These are phyloP conservation scores for Xanthostigma xanthostigma DNA, from an alignment of 2,888 invertebrate genomes.

Conservation along the genomic window DNA sequence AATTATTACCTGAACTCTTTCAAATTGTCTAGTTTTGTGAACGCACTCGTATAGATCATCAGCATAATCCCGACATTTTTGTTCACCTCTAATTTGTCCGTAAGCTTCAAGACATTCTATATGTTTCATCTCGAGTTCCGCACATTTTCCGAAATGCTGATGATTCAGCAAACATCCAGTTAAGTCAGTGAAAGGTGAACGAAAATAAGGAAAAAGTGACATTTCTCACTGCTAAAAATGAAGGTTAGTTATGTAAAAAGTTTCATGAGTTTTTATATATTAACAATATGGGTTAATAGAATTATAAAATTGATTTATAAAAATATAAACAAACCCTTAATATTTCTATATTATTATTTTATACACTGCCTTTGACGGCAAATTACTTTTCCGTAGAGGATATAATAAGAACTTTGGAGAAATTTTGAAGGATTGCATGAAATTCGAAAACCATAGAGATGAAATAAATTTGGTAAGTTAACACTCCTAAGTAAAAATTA, in stretches of 20 bases:
- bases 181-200: constrained; percentile 56
- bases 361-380: background rate
- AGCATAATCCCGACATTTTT: constrained; percentile 46
- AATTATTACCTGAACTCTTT: constrained; percentile 37
- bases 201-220: constrained; percentile 49
- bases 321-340: background rate
- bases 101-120: constrained; percentile 73
- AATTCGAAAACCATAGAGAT: too few species aligned
- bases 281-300: too few species aligned
- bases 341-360: background rate
- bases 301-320: too few species aligned
- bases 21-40: constrained; percentile 38
- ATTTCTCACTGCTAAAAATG: constrained; percentile 22
- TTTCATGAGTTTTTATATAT: too few species aligned
- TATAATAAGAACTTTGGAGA: too few species aligned
- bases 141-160: constrained; percentile 49
- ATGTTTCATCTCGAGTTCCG: constrained; percentile 48
- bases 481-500: too few species aligned
- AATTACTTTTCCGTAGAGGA: too few species aligned
- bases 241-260: background rate
- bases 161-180: constrained; percentile 47
- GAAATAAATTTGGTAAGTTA: too few species aligned
- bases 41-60: constrained; percentile 60
- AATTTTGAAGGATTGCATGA: too few species aligned
- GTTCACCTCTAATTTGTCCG: constrained; percentile 45